Conservation (phyloP, 2,113 vertebrate species). For the Pagrus major region DNA sequence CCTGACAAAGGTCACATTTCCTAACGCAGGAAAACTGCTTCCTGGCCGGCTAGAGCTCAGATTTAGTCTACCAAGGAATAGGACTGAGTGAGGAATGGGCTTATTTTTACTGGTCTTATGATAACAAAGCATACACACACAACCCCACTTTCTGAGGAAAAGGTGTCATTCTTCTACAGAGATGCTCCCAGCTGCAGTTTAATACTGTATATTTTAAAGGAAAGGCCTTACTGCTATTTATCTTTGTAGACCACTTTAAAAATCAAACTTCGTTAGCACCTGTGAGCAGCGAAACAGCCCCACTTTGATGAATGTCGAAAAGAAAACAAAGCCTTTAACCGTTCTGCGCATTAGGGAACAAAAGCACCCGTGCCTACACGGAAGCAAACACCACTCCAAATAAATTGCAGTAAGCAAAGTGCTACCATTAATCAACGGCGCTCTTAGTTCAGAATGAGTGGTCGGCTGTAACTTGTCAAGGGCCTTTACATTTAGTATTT, state of each 20-base stretch:
- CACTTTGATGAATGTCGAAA: conserved; percentile 31
- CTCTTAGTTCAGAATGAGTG: conserved; percentile 44
- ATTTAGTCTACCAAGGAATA: conserved; percentile 39
- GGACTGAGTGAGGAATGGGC: conserved; percentile 15
- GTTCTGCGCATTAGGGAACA: conserved; percentile 48
- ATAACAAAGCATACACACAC: neutral
- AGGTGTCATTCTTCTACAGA: neutral
- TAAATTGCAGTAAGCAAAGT: conserved; percentile 70
- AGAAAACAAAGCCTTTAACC: conserved; percentile 61
- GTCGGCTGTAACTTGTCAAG: conserved; percentile 56
- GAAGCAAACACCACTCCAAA: conserved; percentile 61
- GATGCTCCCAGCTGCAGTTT: neutral
- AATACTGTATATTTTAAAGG: neutral
- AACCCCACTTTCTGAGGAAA: neutral
- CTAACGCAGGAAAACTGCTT: conserved; percentile 84
- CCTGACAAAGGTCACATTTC: conserved; percentile 84
- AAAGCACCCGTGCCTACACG: conserved; percentile 36
- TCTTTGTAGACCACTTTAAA: conserved; percentile 32
- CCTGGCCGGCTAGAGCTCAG: conserved; percentile 65
- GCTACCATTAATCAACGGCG: conserved; percentile 64
- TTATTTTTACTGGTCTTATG: conserved; percentile 1
- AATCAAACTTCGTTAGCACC: conserved; percentile 40
- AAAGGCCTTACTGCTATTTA: conserved; percentile 2
- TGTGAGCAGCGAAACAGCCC: conserved; percentile 4
- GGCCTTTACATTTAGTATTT: conserved; percentile 60